A percentile compares a stretch with the other conserved stretches of the same genome.
Evolutionary conservation across 2,888 invertebrate species (phyloP).

Genomic region (Anthrax anthrax): DNA sequence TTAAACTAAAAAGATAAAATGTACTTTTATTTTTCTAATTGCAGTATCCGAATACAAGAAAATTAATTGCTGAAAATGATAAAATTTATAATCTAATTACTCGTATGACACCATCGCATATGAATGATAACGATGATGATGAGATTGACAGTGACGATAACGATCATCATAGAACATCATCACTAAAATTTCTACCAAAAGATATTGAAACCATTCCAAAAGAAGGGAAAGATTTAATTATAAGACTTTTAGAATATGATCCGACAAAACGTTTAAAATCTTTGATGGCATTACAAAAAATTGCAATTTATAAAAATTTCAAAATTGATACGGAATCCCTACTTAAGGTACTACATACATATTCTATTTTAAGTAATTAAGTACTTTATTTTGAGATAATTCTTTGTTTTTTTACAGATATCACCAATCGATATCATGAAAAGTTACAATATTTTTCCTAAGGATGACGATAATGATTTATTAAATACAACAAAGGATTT

Average conservation of each 20-base stretch:
- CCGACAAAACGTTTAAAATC: slow-evolving; percentile 24
- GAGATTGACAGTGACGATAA: too few species aligned
- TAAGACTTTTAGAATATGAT: slow-evolving; percentile 21
- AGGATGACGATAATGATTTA: slow-evolving; percentile 15
- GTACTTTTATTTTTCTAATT: too few species aligned
- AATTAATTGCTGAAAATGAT: neutral
- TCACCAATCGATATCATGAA: slow-evolving; percentile 14
- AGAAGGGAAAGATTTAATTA: slow-evolving; percentile 23
- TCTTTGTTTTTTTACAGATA: slow-evolving; percentile 1
- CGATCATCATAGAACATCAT: neutral
- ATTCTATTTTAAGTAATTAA: neutral
- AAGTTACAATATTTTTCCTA: slow-evolving; percentile 13
- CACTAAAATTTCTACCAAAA: slow-evolving; percentile 16
- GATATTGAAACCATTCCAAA: slow-evolving; percentile 18
- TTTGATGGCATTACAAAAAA: slow-evolving; percentile 23
- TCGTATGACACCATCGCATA: too few species aligned
- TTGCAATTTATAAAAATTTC: slow-evolving; percentile 25
- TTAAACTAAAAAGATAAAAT: too few species aligned
- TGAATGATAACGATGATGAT: neutral
- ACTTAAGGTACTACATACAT: slow-evolving; percentile 17
- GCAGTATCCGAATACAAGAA: slow-evolving; percentile 4
- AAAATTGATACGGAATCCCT: slow-evolving; percentile 20
- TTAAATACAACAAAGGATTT: neutral
- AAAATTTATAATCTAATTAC: too few species aligned
- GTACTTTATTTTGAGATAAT: neutral